Evolutionary conservation across 2,797 vertebrate genomes (phyloP).

Genomic region (Enteromius treurensis): DNA sequence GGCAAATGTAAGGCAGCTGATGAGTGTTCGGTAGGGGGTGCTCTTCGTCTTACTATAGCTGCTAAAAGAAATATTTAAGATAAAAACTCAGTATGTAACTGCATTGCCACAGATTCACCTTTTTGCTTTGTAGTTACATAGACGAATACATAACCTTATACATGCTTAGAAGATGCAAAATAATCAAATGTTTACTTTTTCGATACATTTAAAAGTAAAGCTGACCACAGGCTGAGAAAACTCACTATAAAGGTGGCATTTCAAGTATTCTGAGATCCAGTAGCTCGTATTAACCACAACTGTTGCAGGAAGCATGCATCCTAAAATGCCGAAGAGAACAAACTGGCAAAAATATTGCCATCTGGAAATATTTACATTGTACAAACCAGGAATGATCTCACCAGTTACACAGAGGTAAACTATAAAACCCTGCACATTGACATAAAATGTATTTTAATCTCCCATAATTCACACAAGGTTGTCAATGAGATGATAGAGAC

Average conservation of each 20-base stretch:
- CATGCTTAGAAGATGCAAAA: neutral
- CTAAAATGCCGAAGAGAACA: neutral
- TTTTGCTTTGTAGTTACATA: neutral
- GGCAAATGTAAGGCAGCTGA: neutral
- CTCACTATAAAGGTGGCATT: neutral
- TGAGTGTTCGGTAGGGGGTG: neutral
- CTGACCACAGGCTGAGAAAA: neutral
- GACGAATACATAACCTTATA: neutral
- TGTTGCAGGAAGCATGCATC: neutral
- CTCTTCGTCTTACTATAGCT: neutral
- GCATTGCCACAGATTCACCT: neutral
- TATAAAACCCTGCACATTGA: neutral
- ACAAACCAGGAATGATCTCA: neutral
- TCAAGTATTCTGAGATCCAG: neutral
- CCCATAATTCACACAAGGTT: neutral
- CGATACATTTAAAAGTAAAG: neutral
- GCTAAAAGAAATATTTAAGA: neutral
- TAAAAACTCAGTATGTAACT: neutral
- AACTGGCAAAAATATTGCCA: neutral
- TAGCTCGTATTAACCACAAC: neutral
- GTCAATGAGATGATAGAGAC: neutral
- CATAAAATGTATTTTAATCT: slow-evolving; percentile 8
- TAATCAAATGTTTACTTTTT: neutral
- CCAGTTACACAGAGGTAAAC: neutral
- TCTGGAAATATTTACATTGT: neutral